Base-by-base conservation (phyloP, 2,888 invertebrate species). In the Phengaris arion region DNA sequence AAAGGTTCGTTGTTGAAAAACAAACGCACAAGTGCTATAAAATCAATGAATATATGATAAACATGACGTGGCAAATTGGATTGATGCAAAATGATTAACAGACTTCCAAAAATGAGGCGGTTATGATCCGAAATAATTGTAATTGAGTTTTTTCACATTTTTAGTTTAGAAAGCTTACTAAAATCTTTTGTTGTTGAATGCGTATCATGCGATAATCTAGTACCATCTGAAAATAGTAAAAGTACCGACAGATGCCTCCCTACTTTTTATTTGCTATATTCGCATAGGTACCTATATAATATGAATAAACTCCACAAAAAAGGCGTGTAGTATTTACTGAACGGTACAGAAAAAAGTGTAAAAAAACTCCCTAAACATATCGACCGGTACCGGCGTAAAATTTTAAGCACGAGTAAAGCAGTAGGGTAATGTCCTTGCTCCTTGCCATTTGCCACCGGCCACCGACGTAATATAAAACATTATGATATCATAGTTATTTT, bases 321-420 rank as follows among this genome's bases (percentile, higher is more conserved):
- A 57, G 46, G 75, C 69, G 15, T 69, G 78, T 79, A 68, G 46
- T 51, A 35, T 48, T 77, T 79, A 81, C 82, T 83, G 83, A 81
- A 83, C 84, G 79, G 81, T 80, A 82, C 82, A 64, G 22, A 64
- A 64, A 64, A 22, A n/a, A 13, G 35, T 84, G 87, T 88, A 87
- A 87, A 87, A 87, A 88, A 87, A 84, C 88, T 88, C 88, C 91
- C 91, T 89, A 91, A 91, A 88, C 88, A 88, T 93, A 92, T 93
- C 93, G 93, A 92, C 91, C 92, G 86, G 87, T 82, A 22, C 70
- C 10, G 48, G n/a, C 10, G 52, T 22, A 51, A 4, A 15, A 13
- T 52, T 13, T 45, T 45, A 45, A 22, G 35, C 22, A 12, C 46
- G 54, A 35, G 72, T 22, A 52, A 35, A 22, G 35, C 70, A 15